These are phyloP conservation scores for Dreissena polymorpha DNA, from an alignment of 1,140 invertebrate species.

Conservation along the genomic window DNA sequence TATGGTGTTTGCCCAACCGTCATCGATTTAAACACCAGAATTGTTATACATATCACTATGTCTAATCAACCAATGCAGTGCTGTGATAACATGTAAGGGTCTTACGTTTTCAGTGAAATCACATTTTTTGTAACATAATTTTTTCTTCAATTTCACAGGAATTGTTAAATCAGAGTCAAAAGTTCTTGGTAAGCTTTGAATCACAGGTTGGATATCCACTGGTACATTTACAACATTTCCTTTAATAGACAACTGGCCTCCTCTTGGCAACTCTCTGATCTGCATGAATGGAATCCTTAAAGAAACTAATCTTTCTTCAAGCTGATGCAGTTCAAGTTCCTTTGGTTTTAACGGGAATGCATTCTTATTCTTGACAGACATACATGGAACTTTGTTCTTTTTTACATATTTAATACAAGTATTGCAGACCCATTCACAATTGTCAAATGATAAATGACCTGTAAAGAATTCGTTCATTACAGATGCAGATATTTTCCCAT, in stretches of 20 bases:
- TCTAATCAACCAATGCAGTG: background rate
- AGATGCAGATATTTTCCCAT: background rate
- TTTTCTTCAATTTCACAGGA: background rate
- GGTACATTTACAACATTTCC: slow-evolving; percentile 34
- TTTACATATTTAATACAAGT: slow-evolving; percentile 5
- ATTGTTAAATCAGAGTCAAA: background rate
- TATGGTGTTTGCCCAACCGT: background rate
- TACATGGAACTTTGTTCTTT: background rate
- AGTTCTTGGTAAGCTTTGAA: background rate
- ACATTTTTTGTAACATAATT: background rate
- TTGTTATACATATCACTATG: background rate
- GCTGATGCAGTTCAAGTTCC: slow-evolving; percentile 13
- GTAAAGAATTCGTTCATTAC: background rate
- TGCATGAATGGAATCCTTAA: too few species aligned
- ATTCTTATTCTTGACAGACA: background rate
- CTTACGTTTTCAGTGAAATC: background rate
- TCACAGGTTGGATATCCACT: background rate
- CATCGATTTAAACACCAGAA: background rate
- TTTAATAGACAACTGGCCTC: slow-evolving; percentile 4
- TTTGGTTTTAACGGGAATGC: background rate
- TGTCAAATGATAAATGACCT: slow-evolving; percentile 5
- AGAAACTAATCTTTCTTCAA: too few species aligned
- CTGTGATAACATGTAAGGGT: background rate
- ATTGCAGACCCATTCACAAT: slow-evolving; percentile 21
- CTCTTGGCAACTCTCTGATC: too few species aligned